A percentile compares a stretch with the other conserved stretches of the same genome.
Conservation (phyloP, 2,888 invertebrate species). For the Agonopterix arenella region DNA sequence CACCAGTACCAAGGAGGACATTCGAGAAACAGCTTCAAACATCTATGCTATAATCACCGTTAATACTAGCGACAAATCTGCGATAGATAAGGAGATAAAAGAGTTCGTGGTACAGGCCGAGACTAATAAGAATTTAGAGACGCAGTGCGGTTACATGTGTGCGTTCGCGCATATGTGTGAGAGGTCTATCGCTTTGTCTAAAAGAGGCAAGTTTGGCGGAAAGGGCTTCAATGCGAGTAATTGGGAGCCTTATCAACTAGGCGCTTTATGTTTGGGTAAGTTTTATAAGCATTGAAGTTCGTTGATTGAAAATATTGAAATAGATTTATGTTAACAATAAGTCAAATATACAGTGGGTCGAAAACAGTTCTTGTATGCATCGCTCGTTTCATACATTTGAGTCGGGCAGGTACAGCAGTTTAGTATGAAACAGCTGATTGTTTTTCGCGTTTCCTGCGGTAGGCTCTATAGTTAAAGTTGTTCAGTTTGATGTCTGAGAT, state of each 20-base stretch:
- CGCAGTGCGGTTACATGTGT: conserved; percentile 86
- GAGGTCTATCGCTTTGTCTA: conserved; percentile 75
- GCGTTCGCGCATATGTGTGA: conserved; percentile 85
- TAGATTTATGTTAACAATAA: no score
- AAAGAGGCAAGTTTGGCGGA: conserved; percentile 55
- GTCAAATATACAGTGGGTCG: no score
- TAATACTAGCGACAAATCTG: conserved; percentile 70
- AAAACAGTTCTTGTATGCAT: no score
- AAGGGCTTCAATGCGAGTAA: conserved; percentile 61
- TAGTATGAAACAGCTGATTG: no score
- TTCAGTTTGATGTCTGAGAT: no score
- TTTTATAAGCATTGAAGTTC: not conserved
- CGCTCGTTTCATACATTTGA: no score
- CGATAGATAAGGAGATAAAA: conserved; percentile 66
- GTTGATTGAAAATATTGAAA: not conserved
- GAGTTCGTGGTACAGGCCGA: conserved; percentile 72
- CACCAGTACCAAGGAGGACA: conserved; percentile 84
- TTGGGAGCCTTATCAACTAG: conserved; percentile 78
- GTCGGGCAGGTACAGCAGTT: no score
- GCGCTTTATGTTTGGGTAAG: conserved; percentile 77
- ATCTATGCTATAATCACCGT: conserved; percentile 85
- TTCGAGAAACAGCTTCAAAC: conserved; percentile 83
- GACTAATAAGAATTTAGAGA: conserved; percentile 79
- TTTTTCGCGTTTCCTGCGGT: no score
- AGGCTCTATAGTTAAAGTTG: no score